Base-by-base conservation (phyloP, 2,797 vertebrate genomes). In the Gadopsis bispinosus region DNA sequence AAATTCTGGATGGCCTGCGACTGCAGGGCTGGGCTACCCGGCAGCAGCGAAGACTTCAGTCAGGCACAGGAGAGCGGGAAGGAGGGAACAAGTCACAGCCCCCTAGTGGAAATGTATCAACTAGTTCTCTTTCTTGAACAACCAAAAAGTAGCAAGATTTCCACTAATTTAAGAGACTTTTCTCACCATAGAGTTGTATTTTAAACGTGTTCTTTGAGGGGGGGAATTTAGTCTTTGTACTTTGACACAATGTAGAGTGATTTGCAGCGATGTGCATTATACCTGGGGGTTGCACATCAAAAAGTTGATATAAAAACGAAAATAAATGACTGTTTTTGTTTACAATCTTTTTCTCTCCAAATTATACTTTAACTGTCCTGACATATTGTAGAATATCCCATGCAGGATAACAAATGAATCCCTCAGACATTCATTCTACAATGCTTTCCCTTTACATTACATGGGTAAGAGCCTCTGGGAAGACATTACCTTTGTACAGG, bases 401-500 rank as follows among this genome's bases (percentile, higher is more conserved):
- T 39, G 53, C 66, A 76, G 83, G 87, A 84, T 81, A 85, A 88
- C 70, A 91, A 89, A 93, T 88, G 74, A 90, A 89, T 89, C 82
- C 81, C 71, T 88, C 74, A 89, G 67, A 90, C 81, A 81, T 88
- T 86, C 70, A 81, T 88, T 91, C 75, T 71, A 67, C 82, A 83
- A 68, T 68, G 81, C 79, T 73, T 90, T 83, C 80, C 80, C 79
- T 89, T 87, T 81, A 73, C 84, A 87, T 91, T 87, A 88, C 72
- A 86, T 61, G 69, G 74, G 51, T 75, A 94, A 95, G 95, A 96
- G 95, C 96, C 95, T 96, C 94, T 88, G 96, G 96, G 96, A 97
- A 94, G 95, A 95, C 95, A 96, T 96, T 97, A 96, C 96, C 96
- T 96, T 96, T 97, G 96, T 96, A 95, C 95, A 96, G 95, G 95